Evolutionary conservation across 2,113 vertebrate species (phyloP).

Genomic region (Solea solea): DNA sequence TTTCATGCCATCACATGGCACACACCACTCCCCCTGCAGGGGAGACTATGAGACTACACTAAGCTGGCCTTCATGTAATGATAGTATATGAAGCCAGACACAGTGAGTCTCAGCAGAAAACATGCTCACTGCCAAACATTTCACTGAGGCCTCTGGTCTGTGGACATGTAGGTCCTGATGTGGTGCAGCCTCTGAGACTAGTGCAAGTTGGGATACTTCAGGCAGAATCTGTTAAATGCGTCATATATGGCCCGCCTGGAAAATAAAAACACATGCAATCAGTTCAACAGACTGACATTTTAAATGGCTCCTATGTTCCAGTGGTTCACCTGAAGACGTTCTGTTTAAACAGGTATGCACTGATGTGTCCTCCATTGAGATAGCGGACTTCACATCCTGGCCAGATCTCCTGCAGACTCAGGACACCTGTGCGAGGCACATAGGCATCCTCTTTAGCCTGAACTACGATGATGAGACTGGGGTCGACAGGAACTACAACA

Average conservation of each 20-base stretch:
- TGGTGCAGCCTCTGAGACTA: slow-evolving; percentile 4
- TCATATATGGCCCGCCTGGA: slow-evolving; percentile 94
- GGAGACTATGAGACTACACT: too few species aligned
- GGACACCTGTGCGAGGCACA: slow-evolving; percentile 93
- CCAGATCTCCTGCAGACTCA: slow-evolving; percentile 96
- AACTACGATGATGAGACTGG: slow-evolving; percentile 93
- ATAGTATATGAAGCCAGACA: background rate
- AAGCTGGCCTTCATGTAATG: background rate
- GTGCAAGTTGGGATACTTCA: slow-evolving; percentile 85
- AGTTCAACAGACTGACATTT: background rate
- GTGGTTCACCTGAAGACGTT: slow-evolving; percentile 89
- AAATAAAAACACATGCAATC: slow-evolving; percentile 25
- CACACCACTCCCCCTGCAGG: too few species aligned
- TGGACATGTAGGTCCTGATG: background rate
- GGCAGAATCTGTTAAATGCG: slow-evolving; percentile 90
- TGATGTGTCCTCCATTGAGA: slow-evolving; percentile 94
- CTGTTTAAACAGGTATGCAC: slow-evolving; percentile 98
- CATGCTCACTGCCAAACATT: background rate
- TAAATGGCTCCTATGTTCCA: too few species aligned
- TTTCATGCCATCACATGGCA: too few species aligned
- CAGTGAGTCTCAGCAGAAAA: background rate
- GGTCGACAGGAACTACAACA: slow-evolving; percentile 91
- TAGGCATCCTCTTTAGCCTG: slow-evolving; percentile 98
- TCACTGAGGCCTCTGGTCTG: background rate
- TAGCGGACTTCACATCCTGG: slow-evolving; percentile 95